Base-by-base conservation (phyloP, 1,140 invertebrate species). In the Drosophila navojoa region DNA sequence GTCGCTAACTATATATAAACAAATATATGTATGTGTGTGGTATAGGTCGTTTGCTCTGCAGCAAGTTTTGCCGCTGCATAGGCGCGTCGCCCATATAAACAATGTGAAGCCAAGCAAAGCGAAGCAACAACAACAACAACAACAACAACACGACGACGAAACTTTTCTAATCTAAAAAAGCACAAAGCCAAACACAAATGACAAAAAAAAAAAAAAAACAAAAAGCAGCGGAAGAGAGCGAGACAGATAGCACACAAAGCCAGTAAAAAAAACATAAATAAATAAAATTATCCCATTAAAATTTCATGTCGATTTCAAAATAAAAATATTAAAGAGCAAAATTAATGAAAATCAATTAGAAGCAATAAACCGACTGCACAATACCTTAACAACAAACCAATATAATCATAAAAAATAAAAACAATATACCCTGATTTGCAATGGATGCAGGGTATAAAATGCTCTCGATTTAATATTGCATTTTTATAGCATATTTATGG, bases 131-230 rank as follows among this genome's bases (percentile, higher is more conserved):
- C 32, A 71, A 29, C 50, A 64, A 64, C 19, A 19, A 2, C 19
- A 66, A 57, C 32, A 71, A 29, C 50, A 64, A 64, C 60, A 68
- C 25, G 10, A 50, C 59, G 54, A 73, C 54, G 19, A 53, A 76
- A 76, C 68, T 75, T 75, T 75, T 75, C 66, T 75, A 75, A 75
- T 75, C 72, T 71, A 75, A 75, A 70, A 71, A 63, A 63, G 59
- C 67, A 63, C 19, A 70, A 75, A 73, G 52, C 64, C 63, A 61
- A 73, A 54, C 47, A 68, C 15, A 52, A 7, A 57, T 32, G 29
- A 9, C 29, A 32, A 32, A 32, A 32, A 32, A 6, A 32, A 32
- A 9, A 11, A 15, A 32, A 4, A 19, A n/a, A 54, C 13, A 19
- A 22, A 11, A 7, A 55, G 19, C 6, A 11, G 45, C 27, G 25